These are phyloP conservation scores for Brachymystax lenok DNA, from an alignment of 2,797 vertebrate species.

Conservation along the genomic window DNA sequence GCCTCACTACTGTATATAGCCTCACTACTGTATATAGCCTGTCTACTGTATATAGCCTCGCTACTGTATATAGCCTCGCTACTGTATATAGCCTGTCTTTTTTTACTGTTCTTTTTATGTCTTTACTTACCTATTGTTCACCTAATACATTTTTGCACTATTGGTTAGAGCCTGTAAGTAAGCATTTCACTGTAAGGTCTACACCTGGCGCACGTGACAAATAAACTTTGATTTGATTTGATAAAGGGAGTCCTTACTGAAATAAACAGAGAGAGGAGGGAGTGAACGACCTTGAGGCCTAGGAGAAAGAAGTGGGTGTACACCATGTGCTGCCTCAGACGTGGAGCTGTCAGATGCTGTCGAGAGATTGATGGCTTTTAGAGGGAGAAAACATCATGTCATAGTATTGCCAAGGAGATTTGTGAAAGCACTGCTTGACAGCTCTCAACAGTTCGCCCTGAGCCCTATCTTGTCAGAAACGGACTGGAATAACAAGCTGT, in stretches of 20 bases:
- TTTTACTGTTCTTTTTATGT: too few species aligned
- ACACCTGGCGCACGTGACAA: too few species aligned
- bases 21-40: too few species aligned
- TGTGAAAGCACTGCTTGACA: slow-evolving; percentile 40
- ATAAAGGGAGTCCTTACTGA: slow-evolving; percentile 2
- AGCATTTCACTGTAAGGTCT: too few species aligned
- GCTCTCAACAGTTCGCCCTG: slow-evolving; percentile 28
- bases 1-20: too few species aligned
- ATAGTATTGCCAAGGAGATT: slow-evolving; percentile 49
- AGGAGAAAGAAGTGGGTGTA: slow-evolving; percentile 37
- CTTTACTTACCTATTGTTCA: too few species aligned
- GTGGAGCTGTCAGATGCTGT: slow-evolving; percentile 56
- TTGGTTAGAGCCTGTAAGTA: too few species aligned
- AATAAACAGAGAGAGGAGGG: slow-evolving; percentile 24
- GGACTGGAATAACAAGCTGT: slow-evolving; percentile 35
- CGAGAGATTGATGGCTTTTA: slow-evolving; percentile 64
- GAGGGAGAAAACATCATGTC: slow-evolving; percentile 45
- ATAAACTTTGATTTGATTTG: too few species aligned
- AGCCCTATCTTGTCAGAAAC: slow-evolving; percentile 36
- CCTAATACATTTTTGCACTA: too few species aligned
- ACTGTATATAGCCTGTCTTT: too few species aligned
- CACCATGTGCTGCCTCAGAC: slow-evolving; percentile 54
- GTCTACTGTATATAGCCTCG: too few species aligned
- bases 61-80: too few species aligned
- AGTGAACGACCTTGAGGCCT: neutral